Base-by-base conservation (phyloP, 1,140 invertebrate genomes). In the Trigoniulus corallinus region DNA sequence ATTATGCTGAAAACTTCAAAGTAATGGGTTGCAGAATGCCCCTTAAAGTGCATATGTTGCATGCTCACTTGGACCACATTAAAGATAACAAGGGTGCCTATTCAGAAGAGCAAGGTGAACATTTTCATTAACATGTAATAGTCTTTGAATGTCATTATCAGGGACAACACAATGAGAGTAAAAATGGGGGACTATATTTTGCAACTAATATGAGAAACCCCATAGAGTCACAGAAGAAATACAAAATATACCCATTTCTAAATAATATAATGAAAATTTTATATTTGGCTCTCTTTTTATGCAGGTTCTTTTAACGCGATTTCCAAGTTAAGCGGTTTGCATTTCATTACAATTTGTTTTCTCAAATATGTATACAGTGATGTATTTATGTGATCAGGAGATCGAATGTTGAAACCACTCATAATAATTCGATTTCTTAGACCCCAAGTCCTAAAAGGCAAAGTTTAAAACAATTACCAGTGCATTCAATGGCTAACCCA, bases 1-100 rank as follows among this genome's bases (percentile, higher is more conserved):
- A 56, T 3, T 22, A 55, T 53, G 18, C 18, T 39, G 18, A 51
- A 18, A 54, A 43, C 24, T 57, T 46, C 34, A 18, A 34, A 34
- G 49, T 42, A 42, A 56, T 55, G 48, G 15, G 48, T 22, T 52
- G 45, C 48, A 56, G 54, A 29, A 57, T 54, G 56, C 53, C 47
- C 52, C 18, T 56, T 29, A 57, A 56, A 49, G 46, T 57, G 22
- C 50, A 57, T 42, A 45, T 57, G 20, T 21, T 56, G 22, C 7
- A 53, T 50, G 23, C n/a, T 48, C 55, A 57, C 42, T 45, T 56
- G 18, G 34, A 52, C 40, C 48, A 53, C 37, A 56, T 56, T 22
- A 56, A 56, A 39, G 46, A 56, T 26, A 57, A 57, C 42, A 53
- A n/a, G n/a, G n/a, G n/a, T n/a, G n/a, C n/a, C n/a, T n/a, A n/a